These are phyloP conservation scores for Drosophila serrata DNA, from an alignment of 1,140 invertebrate genomes.

Conservation along the genomic window DNA sequence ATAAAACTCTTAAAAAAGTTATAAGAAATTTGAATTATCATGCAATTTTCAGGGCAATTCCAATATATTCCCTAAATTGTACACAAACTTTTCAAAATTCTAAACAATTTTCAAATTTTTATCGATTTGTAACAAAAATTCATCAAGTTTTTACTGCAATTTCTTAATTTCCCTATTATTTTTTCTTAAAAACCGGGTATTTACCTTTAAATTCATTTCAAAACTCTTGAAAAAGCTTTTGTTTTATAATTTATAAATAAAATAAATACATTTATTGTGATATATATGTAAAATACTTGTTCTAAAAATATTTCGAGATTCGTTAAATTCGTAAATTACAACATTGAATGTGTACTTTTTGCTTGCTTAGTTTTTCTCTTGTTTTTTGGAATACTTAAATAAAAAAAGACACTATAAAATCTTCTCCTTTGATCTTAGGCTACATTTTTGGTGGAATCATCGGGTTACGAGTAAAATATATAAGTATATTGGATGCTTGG, in stretches of 20 bases:
- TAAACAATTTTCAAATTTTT: no score
- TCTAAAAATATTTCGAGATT: constrained; percentile 43
- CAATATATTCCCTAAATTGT: no score
- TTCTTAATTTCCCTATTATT: no score
- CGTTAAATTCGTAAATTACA: constrained; percentile 52
- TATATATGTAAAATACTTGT: constrained; percentile 23
- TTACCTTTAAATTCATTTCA: not conserved
- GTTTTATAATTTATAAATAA: constrained; percentile 28
- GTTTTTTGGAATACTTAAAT: constrained; percentile 22
- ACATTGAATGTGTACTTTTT: constrained; percentile 44
- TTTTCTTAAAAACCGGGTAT: no score
- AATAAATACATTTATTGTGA: constrained; percentile 49
- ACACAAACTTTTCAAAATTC: no score
- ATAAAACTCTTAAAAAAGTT: rapidly evolving
- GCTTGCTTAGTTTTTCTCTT: constrained; percentile 3
- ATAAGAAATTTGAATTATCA: not conserved
- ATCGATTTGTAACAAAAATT: not conserved
- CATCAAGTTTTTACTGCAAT: not conserved
- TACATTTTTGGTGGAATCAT: constrained; percentile 57
- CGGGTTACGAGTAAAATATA: constrained; percentile 11
- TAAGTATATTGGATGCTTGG: constrained; percentile 6
- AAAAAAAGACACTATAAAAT: constrained; percentile 7
- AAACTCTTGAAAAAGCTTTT: not conserved
- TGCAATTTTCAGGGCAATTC: not conserved
- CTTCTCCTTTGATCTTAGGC: constrained; percentile 40